Base-by-base conservation (phyloP, 2,888 invertebrate genomes). In the Zonitis immaculata region DNA sequence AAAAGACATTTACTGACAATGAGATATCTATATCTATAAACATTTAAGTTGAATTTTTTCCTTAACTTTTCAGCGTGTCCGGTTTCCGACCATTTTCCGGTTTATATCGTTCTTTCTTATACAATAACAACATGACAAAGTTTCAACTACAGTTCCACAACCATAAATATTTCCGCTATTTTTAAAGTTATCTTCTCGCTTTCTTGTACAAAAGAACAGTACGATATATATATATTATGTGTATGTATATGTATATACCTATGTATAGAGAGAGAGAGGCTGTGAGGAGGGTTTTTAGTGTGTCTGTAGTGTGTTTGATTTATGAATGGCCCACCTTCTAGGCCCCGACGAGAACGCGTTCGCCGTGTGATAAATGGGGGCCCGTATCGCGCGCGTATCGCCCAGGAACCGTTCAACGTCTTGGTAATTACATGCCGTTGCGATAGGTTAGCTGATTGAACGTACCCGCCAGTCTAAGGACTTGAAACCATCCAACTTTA, bases 381-480 rank as follows among this genome's bases (percentile, higher is more conserved):
- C 56, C 57, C 63, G 64, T 65, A 62, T 67, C 66, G 64, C 57
- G 65, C 50, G 52, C 58, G 60, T 61, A 64, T 63, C 63, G 59
- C 59, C 60, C 58, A 60, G 65, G 59, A 59, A 64, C 63, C 61
- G 59, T 63, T 64, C 64, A 59, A 59, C 62, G 62, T 65, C 67
- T 63, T 55, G 61, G 67, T 67, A 67, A 67, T 67, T 67, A 66
- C 66, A 67, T 65, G 64, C 60, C 68, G 60, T 63, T 63, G 63
- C 64, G 66, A 68, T 66, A 62, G 65, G 62, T 64, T 57, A 63
- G 62, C 66, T 66, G 69, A 67, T 68, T 68, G 68, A 66, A 66
- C 66, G 62, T 61, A 65, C 66, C 65, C 66, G 66, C 66, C 61
- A 64, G 67, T 62, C 56, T 49, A 60, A 65, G 58, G 63, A 65